Evolutionary conservation across 2,797 vertebrate species (phyloP).

Genomic region (Anolis apletophallus): DNA sequence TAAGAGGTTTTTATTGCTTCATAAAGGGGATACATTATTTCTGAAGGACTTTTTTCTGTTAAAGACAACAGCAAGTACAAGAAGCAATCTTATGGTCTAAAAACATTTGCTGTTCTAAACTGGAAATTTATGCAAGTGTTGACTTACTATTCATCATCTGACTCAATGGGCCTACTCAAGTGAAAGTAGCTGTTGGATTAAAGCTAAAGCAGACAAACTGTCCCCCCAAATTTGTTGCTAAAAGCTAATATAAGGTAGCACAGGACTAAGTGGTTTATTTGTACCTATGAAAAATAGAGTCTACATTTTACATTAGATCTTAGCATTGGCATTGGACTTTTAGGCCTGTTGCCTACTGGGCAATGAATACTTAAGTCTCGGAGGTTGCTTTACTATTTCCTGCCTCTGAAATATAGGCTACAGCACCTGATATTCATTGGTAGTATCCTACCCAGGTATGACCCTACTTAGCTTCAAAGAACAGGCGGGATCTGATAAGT

Average conservation of each 20-base stretch:
- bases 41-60: neutral
- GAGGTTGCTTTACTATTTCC: too few relatives aligned
- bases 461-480: too few relatives aligned
- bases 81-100: neutral
- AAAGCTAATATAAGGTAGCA: neutral
- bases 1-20: neutral
- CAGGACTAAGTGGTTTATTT: neutral
- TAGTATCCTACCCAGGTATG: too few relatives aligned
- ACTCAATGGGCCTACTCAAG: too few relatives aligned
- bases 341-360: too few relatives aligned
- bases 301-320: neutral
- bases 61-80: neutral
- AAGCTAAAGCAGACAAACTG: neutral
- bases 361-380: too few relatives aligned
- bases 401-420: too few relatives aligned
- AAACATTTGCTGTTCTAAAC: neutral
- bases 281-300: neutral
- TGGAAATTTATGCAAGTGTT: too few relatives aligned
- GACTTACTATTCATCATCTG: too few relatives aligned
- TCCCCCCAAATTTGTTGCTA: neutral
- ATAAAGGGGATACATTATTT: neutral
- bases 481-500: too few relatives aligned
- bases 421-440: too few relatives aligned
- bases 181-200: too few relatives aligned
- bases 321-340: neutral